These are phyloP conservation scores for Tragelaphus eurycerus DNA, from an alignment of 2,797 vertebrate genomes.

Conservation along the genomic window DNA sequence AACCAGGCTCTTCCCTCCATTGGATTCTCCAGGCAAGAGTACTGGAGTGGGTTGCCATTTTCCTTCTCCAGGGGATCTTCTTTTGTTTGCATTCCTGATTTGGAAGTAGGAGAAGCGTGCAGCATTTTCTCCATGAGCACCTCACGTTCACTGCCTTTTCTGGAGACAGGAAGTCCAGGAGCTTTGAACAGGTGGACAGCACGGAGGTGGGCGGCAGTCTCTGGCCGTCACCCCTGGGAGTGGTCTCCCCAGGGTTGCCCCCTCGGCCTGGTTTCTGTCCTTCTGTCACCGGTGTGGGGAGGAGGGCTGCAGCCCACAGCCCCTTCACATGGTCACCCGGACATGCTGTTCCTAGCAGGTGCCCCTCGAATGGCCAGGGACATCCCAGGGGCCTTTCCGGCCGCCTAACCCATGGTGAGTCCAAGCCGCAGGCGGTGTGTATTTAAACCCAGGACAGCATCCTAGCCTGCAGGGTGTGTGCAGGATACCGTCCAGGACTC, in stretches of 20 bases:
- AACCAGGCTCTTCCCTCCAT: too few relatives aligned
- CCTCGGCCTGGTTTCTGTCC: not conserved
- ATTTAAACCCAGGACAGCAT: not conserved
- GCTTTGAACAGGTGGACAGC: not conserved
- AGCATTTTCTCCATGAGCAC: not conserved
- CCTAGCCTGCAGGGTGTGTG: rapidly evolving
- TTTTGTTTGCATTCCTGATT: not conserved
- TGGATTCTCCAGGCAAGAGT: too few relatives aligned
- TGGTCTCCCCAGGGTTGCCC: rapidly evolving
- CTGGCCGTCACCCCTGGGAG: not conserved
- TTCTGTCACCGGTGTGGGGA: rapidly evolving
- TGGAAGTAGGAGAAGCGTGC: not conserved
- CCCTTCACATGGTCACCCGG: not conserved
- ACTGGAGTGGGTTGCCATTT: too few relatives aligned
- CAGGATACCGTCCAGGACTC: not conserved
- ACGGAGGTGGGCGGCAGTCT: not conserved
- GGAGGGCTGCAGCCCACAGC: not conserved
- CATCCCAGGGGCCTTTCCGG: not conserved
- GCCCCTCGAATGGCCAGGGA: not conserved
- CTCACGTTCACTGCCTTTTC: not conserved
- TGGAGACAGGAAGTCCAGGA: not conserved
- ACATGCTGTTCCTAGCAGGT: not conserved
- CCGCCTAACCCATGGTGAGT: not conserved
- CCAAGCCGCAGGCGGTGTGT: not conserved
- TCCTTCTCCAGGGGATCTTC: too few relatives aligned